Evolutionary conservation across 2,113 vertebrate species (phyloP).

Genomic region (Ciconia maguari): DNA sequence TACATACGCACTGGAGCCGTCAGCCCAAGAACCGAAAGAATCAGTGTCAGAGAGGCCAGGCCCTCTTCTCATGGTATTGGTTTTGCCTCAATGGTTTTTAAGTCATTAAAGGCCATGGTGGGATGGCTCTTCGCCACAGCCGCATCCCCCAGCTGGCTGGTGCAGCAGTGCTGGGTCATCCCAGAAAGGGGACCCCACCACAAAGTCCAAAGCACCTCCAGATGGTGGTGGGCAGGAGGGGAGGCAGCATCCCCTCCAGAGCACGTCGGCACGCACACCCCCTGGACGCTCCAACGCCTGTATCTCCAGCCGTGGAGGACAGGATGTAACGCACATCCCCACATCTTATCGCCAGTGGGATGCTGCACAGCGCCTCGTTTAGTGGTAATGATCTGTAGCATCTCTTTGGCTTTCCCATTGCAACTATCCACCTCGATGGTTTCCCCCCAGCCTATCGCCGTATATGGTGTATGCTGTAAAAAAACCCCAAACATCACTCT

Average conservation of each 20-base stretch:
- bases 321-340: background rate
- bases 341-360: fast-evolving
- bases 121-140: background rate
- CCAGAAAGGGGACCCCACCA: background rate
- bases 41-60: background rate
- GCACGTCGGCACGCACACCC: fast-evolving
- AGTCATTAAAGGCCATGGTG: background rate
- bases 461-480: fast-evolving
- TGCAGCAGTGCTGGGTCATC: background rate
- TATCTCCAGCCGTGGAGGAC: background rate
- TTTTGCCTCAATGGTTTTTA: background rate
- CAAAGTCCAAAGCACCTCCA: background rate
- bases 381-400: background rate
- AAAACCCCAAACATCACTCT: too few relatives aligned
- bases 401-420: background rate
- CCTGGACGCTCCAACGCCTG: background rate
- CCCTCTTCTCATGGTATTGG: background rate
- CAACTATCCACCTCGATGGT: fast-evolving
- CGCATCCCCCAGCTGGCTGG: background rate
- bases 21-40: background rate
- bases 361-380: background rate
- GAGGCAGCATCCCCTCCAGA: background rate
- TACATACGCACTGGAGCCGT: background rate
- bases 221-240: background rate
- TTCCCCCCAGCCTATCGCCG: fast-evolving